Evolutionary conservation across 2,888 invertebrate species (phyloP).

Genomic region (Gymnosoma rotundatum): DNA sequence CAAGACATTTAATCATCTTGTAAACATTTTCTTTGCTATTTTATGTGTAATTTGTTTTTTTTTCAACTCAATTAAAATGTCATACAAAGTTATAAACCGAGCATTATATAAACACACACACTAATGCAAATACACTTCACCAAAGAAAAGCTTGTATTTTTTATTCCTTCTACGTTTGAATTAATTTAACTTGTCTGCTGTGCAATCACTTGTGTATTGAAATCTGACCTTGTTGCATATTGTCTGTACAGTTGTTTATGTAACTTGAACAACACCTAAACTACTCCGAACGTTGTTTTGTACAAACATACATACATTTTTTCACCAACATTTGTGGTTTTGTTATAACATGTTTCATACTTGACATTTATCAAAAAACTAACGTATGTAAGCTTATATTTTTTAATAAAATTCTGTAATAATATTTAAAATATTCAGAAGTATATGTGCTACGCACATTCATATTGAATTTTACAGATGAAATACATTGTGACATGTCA

Average conservation of each 20-base stretch:
- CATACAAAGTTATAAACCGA: constrained; percentile 52
- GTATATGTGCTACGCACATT: neutral
- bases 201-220: constrained; percentile 22
- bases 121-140: neutral
- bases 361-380: constrained; percentile 52
- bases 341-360: constrained; percentile 43
- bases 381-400: constrained; percentile 1
- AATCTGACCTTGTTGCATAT: constrained; percentile 14
- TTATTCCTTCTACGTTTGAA: neutral
- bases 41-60: constrained; percentile 16
- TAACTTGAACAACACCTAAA: constrained; percentile 15
- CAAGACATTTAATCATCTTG: constrained; percentile 63
- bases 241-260: neutral
- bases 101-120: neutral
- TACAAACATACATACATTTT: neutral
- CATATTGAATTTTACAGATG: constrained; percentile 3
- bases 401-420: constrained; percentile 22
- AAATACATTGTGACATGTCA: constrained; percentile 19
- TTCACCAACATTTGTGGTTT: constrained; percentile 38
- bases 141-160: neutral
- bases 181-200: constrained; percentile 7
- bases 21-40: constrained; percentile 47
- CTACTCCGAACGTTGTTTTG: neutral
- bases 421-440: constrained; percentile 6
- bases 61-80: constrained; percentile 60